These are phyloP conservation scores for Arge pagana DNA, from an alignment of 2,888 invertebrate species.

Conservation along the genomic window DNA sequence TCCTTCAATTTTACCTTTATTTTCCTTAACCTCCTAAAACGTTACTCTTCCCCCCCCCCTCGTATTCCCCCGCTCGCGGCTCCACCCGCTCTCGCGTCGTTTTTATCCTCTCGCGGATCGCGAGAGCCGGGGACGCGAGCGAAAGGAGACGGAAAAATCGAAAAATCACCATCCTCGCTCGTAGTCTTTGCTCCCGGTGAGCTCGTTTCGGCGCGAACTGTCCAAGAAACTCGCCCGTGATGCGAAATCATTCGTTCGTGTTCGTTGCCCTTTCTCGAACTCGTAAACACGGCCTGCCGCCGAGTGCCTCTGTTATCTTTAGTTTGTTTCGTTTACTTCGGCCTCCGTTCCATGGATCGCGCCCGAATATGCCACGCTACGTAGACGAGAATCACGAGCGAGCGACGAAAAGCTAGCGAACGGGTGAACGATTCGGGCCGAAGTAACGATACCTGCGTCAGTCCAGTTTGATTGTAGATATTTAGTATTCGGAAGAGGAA, in stretches of 20 bases:
- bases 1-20: slow-evolving; percentile 28
- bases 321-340: too few species aligned
- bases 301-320: slow-evolving; percentile 1
- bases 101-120: neutral
- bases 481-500: too few species aligned
- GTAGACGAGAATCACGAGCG: too few species aligned
- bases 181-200: slow-evolving; percentile 1
- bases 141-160: neutral
- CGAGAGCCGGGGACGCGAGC: neutral
- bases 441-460: slow-evolving; percentile 8
- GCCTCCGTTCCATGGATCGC: too few species aligned
- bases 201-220: neutral
- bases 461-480: slow-evolving; percentile 19
- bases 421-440: neutral
- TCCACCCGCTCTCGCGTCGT: too few species aligned
- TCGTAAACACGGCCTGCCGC: slow-evolving; percentile 39
- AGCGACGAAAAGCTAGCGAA: too few species aligned
- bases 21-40: slow-evolving; percentile 26
- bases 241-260: neutral
- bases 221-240: slow-evolving; percentile 15
- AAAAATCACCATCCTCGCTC: neutral
- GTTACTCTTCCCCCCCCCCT: slow-evolving; percentile 31
- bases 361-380: too few species aligned
- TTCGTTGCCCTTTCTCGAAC: slow-evolving; percentile 27
- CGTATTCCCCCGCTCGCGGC: slow-evolving; percentile 23